phyloP scores from a whole-genome alignment of 2,113 vertebrate genomes.

The Poecilia latipinna region DNA sequence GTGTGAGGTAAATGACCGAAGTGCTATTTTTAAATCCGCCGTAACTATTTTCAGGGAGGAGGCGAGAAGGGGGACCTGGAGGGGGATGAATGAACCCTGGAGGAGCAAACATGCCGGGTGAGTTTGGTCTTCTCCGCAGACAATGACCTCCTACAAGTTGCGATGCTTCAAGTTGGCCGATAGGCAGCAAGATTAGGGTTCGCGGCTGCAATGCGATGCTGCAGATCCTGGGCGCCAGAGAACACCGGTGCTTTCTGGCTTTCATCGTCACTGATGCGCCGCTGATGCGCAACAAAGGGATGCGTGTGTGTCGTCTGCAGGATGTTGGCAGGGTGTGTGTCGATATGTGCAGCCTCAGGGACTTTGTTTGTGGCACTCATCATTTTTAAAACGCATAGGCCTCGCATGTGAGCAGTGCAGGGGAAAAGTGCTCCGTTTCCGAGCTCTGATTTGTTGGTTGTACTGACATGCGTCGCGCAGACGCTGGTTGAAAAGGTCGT shows the following conservation, averaged over 20 bases:
- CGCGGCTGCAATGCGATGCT: no score
- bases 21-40: conserved; percentile 50
- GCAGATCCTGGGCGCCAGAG: not conserved
- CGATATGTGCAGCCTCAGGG: not conserved
- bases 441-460: not conserved
- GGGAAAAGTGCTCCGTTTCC: not conserved
- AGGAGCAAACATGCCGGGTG: not conserved
- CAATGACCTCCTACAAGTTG: conserved; percentile 61
- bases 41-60: conserved; percentile 47
- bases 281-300: conserved; percentile 63
- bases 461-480: not conserved
- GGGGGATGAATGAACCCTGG: conserved; percentile 44
- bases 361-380: not conserved
- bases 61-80: conserved; percentile 37
- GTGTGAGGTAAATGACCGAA: conserved; percentile 61
- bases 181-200: not conserved
- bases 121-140: conserved; percentile 32
- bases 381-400: not conserved
- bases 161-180: not conserved
- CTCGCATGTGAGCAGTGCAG: not conserved
- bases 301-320: conserved; percentile 34
- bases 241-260: not conserved
- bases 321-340: conserved; percentile 30
- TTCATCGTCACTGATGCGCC: conserved; percentile 25
- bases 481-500: not conserved